Conservation (phyloP, 2,113 vertebrate genomes). For the Platichthys flesus region DNA sequence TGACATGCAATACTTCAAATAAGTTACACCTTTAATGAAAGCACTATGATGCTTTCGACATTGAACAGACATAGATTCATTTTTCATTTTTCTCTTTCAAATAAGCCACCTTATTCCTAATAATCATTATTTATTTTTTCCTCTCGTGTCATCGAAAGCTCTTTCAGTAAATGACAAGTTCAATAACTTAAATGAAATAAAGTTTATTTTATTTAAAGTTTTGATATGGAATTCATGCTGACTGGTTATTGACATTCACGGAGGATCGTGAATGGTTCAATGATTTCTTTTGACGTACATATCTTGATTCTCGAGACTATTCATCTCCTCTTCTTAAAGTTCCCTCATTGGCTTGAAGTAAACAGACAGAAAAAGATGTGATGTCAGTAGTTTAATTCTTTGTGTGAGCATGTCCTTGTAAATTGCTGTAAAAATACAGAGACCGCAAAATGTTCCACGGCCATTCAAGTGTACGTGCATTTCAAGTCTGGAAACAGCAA, state of each 20-base stretch:
- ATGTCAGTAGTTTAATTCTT: slow-evolving; percentile 25
- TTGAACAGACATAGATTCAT: slow-evolving; percentile 45
- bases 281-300: slow-evolving; percentile 55
- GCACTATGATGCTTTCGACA: slow-evolving; percentile 41
- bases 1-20: slow-evolving; percentile 25
- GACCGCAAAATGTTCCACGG: background rate
- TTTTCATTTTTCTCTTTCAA: slow-evolving; percentile 26
- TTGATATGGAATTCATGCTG: slow-evolving; percentile 25
- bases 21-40: slow-evolving; percentile 8
- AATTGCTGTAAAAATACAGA: slow-evolving; percentile 20
- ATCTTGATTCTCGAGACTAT: slow-evolving; percentile 36
- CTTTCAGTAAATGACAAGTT: slow-evolving; percentile 39
- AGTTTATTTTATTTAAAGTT: slow-evolving; percentile 23
- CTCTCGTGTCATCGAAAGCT: slow-evolving; percentile 28
- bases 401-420: slow-evolving; percentile 20
- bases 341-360: slow-evolving; percentile 23
- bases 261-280: slow-evolving; percentile 45
- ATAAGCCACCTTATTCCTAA: slow-evolving; percentile 1
- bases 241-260: slow-evolving; percentile 56
- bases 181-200: slow-evolving; percentile 37
- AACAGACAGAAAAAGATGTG: slow-evolving; percentile 20
- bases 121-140: slow-evolving; percentile 22
- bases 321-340: slow-evolving; percentile 43
- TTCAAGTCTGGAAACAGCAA: background rate
- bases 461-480: background rate